Evolutionary conservation across 2,113 vertebrate genomes (phyloP).

Genomic region (Phycodurus eques): DNA sequence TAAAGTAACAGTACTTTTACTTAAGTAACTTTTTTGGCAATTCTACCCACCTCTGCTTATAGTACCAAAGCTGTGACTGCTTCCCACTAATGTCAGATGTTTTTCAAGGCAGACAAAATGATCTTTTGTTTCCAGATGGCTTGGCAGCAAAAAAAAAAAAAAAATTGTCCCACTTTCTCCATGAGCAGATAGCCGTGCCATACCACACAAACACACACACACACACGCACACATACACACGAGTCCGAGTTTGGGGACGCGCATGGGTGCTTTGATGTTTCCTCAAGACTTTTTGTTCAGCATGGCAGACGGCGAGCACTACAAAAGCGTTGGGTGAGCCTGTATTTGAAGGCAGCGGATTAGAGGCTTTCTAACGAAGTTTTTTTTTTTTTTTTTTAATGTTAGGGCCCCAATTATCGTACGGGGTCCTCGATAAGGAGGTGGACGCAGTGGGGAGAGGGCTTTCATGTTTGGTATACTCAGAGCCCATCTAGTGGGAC

Average conservation of each 20-base stretch:
- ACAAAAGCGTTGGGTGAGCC: slow-evolving; percentile 45
- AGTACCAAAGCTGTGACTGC: slow-evolving; percentile 16
- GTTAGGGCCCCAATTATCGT: slow-evolving; percentile 74
- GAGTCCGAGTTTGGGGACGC: slow-evolving; percentile 20
- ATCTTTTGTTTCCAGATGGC: slow-evolving; percentile 60
- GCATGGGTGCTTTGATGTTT: slow-evolving; percentile 71
- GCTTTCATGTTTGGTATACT: slow-evolving; percentile 10
- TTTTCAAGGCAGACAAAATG: slow-evolving; percentile 28
- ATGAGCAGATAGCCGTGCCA: slow-evolving; percentile 25
- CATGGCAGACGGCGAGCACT: slow-evolving; percentile 52
- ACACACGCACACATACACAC: slow-evolving; percentile 10
- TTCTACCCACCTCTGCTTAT: neutral
- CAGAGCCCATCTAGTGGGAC: slow-evolving; percentile 40
- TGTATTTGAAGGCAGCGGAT: slow-evolving; percentile 70
- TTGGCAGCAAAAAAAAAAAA: slow-evolving; percentile 29
- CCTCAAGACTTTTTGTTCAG: slow-evolving; percentile 71
- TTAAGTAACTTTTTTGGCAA: neutral
- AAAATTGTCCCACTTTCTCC: slow-evolving; percentile 31
- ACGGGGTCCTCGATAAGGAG: slow-evolving; percentile 36
- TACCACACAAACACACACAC: neutral
- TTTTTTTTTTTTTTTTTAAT: slow-evolving; percentile 71
- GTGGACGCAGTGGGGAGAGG: slow-evolving; percentile 17
- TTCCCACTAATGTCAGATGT: slow-evolving; percentile 35
- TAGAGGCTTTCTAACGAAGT: slow-evolving; percentile 77
- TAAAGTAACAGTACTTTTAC: neutral